Evolutionary conservation across 2,888 invertebrate species (phyloP).

Genomic region (Dromius quadrimaculatus): DNA sequence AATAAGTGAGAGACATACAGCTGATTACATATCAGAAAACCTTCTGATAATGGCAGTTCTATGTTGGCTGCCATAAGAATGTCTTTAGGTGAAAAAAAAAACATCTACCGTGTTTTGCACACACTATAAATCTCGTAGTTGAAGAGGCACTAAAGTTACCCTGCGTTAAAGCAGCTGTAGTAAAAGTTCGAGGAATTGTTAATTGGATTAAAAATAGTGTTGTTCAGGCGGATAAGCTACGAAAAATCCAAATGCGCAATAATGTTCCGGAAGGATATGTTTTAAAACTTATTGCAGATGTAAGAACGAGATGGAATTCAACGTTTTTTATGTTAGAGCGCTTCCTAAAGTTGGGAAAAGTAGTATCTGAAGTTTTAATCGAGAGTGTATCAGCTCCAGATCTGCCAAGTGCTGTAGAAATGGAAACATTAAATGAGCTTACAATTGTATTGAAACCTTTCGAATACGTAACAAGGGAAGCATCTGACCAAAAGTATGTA

Average conservation of each 20-base stretch:
- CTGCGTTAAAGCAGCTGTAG: neutral
- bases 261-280: neutral
- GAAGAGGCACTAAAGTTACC: neutral
- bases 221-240: neutral
- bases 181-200: neutral
- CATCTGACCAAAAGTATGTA: neutral
- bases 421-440: neutral
- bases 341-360: neutral
- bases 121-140: neutral
- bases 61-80: neutral
- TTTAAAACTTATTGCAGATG: conserved; percentile 1
- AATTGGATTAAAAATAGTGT: neutral
- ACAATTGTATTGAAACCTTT: neutral
- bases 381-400: neutral
- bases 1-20: neutral
- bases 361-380: neutral
- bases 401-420: neutral
- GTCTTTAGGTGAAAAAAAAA: neutral
- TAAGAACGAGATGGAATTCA: conserved; percentile 6
- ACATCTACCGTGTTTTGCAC: neutral
- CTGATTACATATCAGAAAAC: neutral
- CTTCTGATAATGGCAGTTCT: neutral
- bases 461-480: neutral
- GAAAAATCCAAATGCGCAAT: neutral
- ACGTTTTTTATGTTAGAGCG: neutral